Conservation (phyloP, 2,888 invertebrate species). For the Miltochrista miniata region DNA sequence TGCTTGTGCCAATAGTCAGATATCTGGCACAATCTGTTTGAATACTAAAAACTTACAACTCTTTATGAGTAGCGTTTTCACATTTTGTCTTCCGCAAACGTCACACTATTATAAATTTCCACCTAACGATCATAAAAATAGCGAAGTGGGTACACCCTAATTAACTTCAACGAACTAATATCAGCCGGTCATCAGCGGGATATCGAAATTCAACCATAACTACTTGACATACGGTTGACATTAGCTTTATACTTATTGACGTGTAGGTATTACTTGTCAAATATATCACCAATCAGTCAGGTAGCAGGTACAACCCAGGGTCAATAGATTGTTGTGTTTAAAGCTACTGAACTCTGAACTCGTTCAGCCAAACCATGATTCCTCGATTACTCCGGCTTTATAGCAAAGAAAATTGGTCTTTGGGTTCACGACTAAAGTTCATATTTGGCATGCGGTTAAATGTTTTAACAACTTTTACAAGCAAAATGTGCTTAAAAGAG, state of each 20-base stretch:
- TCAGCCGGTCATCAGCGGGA: constrained; percentile 12
- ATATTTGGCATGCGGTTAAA: constrained; percentile 43
- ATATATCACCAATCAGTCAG: neutral
- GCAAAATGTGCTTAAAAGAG: constrained; percentile 13
- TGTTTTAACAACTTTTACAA: constrained; percentile 2
- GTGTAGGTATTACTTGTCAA: neutral
- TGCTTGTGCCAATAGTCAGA: too few species aligned
- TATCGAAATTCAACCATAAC: constrained; percentile 13
- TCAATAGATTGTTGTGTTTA: neutral
- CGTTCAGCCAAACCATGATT: neutral
- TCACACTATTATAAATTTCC: too few species aligned
- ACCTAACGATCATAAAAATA: too few species aligned
- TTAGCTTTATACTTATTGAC: neutral
- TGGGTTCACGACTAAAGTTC: constrained; percentile 13
- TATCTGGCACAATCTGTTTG: too few species aligned
- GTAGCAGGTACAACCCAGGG: neutral
- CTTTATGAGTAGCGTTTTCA: too few species aligned
- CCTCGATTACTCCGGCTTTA: neutral
- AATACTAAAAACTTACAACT: too few species aligned
- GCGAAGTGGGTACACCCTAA: constrained; percentile 11
- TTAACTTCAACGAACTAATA: constrained; percentile 20
- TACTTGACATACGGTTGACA: constrained; percentile 13
- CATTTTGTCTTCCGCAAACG: too few species aligned
- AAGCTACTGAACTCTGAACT: neutral
- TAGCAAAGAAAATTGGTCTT: constrained; percentile 5